Evolutionary conservation across 2,797 vertebrate species (phyloP).

Genomic region (Mus minutoides): DNA sequence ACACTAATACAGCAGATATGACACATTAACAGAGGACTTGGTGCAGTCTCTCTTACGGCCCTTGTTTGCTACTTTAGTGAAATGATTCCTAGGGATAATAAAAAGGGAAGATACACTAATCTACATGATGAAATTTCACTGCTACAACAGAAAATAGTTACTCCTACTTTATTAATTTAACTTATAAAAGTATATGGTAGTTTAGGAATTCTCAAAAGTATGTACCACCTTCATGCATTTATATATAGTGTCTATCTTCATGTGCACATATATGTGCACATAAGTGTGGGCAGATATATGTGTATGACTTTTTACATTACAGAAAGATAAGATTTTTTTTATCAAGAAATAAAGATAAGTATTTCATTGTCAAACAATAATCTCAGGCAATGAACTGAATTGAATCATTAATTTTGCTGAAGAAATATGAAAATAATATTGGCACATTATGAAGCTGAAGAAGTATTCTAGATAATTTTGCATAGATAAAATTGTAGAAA

Average conservation of each 20-base stretch:
- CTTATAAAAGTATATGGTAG: not conserved
- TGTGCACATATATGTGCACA: no score
- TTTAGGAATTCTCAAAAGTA: not conserved
- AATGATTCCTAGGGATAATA: not conserved
- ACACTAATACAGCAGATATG: not conserved
- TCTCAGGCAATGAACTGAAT: not conserved
- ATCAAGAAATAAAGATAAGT: not conserved
- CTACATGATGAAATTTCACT: not conserved
- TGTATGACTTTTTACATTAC: not conserved
- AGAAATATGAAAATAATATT: not conserved
- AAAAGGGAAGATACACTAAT: not conserved
- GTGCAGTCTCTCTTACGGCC: rapidly evolving
- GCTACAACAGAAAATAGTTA: not conserved
- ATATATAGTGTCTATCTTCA: not conserved
- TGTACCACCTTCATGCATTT: rapidly evolving
- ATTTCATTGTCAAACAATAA: not conserved
- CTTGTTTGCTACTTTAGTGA: not conserved
- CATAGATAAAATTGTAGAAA: not conserved
- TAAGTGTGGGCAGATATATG: not conserved
- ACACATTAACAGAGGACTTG: not conserved
- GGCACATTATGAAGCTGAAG: not conserved
- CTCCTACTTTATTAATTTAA: not conserved
- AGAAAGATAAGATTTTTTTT: not conserved
- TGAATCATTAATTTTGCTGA: not conserved
- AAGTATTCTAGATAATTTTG: not conserved